These are phyloP conservation scores for Tipula vernalis DNA, from an alignment of 2,888 invertebrate species.

Conservation along the genomic window DNA sequence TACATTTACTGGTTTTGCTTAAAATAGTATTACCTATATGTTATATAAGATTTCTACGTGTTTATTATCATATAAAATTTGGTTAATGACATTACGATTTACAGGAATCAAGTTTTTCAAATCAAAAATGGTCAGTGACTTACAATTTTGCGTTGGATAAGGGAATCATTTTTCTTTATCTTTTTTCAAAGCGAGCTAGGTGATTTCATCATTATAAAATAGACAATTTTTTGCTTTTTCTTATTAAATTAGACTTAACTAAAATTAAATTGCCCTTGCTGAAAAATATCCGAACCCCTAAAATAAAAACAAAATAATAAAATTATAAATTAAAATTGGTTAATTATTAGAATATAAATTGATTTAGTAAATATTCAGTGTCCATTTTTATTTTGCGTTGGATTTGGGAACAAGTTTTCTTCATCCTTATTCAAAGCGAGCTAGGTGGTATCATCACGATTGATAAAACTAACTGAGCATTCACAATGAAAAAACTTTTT, in stretches of 20 bases:
- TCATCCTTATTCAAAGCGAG: conserved; percentile 18
- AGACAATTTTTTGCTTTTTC: too few species aligned
- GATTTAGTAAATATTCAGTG: neutral
- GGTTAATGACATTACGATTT: too few species aligned
- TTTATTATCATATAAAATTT: too few species aligned
- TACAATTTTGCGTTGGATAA: conserved; percentile 14
- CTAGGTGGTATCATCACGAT: conserved; percentile 17
- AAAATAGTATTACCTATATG: too few species aligned
- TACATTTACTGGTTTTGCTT: too few species aligned
- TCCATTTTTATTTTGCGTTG: conserved; percentile 16
- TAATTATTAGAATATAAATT: neutral
- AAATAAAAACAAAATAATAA: too few species aligned
- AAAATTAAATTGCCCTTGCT: neutral
- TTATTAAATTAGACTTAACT: neutral
- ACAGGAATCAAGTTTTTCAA: neutral
- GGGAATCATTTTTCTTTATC: conserved; percentile 24
- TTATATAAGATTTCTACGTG: too few species aligned
- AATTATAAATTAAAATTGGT: too few species aligned
- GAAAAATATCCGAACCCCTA: too few species aligned
- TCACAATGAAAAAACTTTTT: too few species aligned
- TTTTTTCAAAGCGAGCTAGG: conserved; percentile 27
- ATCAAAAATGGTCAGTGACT: neutral
- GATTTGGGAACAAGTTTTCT: conserved; percentile 18
- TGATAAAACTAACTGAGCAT: neutral
- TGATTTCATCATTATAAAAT: conserved; percentile 15